Evolutionary conservation across 2,888 invertebrate species (phyloP).

Genomic region (Acleris laterana): DNA sequence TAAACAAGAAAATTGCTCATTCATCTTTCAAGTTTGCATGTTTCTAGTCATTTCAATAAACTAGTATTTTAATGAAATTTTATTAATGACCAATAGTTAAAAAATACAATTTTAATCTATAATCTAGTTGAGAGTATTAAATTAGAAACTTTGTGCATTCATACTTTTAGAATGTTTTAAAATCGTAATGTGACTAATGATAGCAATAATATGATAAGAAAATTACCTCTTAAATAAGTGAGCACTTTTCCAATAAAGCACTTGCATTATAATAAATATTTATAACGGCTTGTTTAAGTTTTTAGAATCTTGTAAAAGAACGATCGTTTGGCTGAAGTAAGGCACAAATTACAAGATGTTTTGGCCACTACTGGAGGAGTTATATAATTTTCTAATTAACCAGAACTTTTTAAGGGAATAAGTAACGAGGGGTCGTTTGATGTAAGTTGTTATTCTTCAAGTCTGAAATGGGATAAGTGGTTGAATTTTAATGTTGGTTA

Average conservation of each 20-base stretch:
- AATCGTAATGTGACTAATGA: conserved; percentile 53
- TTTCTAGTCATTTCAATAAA: conserved; percentile 67
- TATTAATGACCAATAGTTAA: conserved; percentile 81
- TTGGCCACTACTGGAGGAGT: background rate
- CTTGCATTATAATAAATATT: conserved; percentile 15
- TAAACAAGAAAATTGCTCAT: conserved; percentile 65
- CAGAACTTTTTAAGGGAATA: background rate
- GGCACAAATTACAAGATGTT: conserved; percentile 22
- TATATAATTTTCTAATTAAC: conserved; percentile 3
- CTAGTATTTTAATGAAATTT: conserved; percentile 57
- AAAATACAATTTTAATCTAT: conserved; percentile 69
- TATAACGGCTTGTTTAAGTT: conserved; percentile 23
- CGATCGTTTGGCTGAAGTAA: conserved; percentile 5
- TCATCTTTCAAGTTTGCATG: conserved; percentile 63
- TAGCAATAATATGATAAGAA: conserved; percentile 69
- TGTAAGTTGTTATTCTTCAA: no score
- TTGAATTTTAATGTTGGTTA: background rate
- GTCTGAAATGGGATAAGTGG: background rate
- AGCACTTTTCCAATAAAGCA: conserved; percentile 56
- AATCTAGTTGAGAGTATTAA: conserved; percentile 59
- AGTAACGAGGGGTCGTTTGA: background rate
- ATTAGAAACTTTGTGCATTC: conserved; percentile 66
- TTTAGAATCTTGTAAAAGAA: conserved; percentile 15
- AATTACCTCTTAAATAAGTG: conserved; percentile 55
- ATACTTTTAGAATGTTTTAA: conserved; percentile 63